Conservation (phyloP, 2,113 vertebrate species). For the Aviceda subcristata region DNA sequence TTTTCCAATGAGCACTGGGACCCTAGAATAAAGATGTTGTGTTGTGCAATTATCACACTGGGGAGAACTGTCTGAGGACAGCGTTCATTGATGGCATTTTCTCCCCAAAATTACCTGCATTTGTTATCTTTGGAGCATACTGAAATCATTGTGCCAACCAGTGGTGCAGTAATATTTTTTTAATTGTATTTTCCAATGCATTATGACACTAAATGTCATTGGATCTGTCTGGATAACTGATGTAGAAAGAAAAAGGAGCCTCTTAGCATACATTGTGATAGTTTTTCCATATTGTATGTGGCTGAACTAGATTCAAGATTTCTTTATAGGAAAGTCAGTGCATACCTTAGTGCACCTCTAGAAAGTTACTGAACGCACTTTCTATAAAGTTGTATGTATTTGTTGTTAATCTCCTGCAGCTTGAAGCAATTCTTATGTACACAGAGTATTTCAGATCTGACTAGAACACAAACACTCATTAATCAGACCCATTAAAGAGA, state of each 20-base stretch:
- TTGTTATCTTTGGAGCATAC: not conserved
- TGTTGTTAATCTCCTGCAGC: slow-evolving; percentile 46
- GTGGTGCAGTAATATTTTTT: not conserved
- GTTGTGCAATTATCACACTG: not conserved
- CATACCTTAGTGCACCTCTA: not conserved
- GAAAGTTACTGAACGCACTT: not conserved
- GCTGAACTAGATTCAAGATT: not conserved
- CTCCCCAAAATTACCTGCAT: not conserved
- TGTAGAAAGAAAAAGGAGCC: not conserved
- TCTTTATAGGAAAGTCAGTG: not conserved
- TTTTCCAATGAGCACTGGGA: not conserved
- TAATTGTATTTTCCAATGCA: not conserved
- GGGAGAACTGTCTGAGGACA: not conserved
- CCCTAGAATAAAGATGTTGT: not conserved
- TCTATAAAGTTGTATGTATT: not conserved
- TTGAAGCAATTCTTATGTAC: slow-evolving; percentile 55
- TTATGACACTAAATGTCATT: not conserved
- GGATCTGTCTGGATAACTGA: not conserved
- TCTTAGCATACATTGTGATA: not conserved
- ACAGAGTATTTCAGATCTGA: slow-evolving; percentile 35
- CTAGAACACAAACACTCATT: slow-evolving; percentile 63
- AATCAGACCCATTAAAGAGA: slow-evolving; percentile 59
- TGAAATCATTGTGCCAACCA: not conserved
- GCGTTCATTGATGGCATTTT: not conserved
- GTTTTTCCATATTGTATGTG: not conserved